Percentiles rank a stretch among this genome's conserved stretches.
phyloP scores from a whole-genome alignment of 2,113 vertebrate species.

The Echinops telfairi region DNA sequence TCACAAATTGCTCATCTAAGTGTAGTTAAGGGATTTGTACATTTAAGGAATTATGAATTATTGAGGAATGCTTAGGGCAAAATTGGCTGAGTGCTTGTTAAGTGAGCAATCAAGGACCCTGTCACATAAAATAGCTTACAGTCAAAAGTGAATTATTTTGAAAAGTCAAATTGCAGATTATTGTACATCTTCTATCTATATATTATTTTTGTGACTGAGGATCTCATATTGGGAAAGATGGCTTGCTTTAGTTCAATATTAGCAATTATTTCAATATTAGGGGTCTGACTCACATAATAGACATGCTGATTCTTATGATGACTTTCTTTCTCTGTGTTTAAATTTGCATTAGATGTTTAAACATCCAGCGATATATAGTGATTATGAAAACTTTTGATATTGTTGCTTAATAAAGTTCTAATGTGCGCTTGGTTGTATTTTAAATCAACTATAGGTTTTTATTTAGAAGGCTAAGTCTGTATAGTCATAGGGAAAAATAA shows the following conservation, averaged over 20 bases:
- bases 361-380: not conserved
- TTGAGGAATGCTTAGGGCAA: conserved; percentile 62
- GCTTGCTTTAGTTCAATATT: not conserved
- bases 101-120: conserved; percentile 31
- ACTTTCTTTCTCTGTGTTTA: not conserved
- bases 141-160: conserved; percentile 55
- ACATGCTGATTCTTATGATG: not conserved
- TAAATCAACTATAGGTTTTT: not conserved
- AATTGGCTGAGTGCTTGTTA: conserved; percentile 63
- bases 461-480: not conserved
- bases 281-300: not conserved
- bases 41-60: conserved; percentile 76
- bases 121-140: conserved; percentile 50
- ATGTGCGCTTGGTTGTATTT: not conserved
- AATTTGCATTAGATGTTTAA: not conserved
- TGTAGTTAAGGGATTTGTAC: conserved; percentile 28
- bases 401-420: not conserved
- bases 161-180: conserved; percentile 36
- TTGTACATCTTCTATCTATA: not conserved
- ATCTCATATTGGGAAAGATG: conserved; percentile 7
- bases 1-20: conserved; percentile 58
- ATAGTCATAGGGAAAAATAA: not conserved
- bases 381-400: not conserved
- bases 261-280: not conserved
- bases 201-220: not conserved